Evolutionary conservation across 2,113 vertebrate species (phyloP).

Genomic region (Ia io): DNA sequence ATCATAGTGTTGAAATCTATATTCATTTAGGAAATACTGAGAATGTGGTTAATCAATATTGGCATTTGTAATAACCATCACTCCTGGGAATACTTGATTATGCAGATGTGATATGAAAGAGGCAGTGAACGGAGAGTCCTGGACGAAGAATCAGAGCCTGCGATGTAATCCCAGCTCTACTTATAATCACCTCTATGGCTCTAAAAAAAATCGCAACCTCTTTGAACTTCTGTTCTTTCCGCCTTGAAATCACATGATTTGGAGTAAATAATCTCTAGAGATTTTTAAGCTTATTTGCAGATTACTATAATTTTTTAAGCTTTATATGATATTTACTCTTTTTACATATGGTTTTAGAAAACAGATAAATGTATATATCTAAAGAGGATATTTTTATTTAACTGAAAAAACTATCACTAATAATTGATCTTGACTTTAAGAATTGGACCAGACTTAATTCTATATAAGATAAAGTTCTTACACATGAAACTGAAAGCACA

Average conservation of each 20-base stretch:
- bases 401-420: not conserved
- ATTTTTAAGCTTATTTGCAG: not conserved
- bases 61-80: not conserved
- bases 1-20: not conserved
- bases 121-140: not conserved
- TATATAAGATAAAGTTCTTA: not conserved
- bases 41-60: conserved; percentile 18
- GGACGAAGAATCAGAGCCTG: not conserved
- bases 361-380: not conserved
- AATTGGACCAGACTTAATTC: not conserved
- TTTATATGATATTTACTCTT: not conserved
- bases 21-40: not conserved
- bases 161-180: not conserved
- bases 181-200: not conserved
- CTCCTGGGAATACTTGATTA: not conserved
- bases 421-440: not conserved
- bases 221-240: not conserved
- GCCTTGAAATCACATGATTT: not conserved
- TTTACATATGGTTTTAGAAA: not conserved
- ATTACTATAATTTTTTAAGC: not conserved
- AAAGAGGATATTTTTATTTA: conserved; percentile 4
- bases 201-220: not conserved
- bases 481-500: not conserved
- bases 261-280: not conserved
- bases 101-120: not conserved